These are phyloP conservation scores for Listrodromus nycthemerus DNA, from an alignment of 2,888 invertebrate genomes.

Conservation along the genomic window DNA sequence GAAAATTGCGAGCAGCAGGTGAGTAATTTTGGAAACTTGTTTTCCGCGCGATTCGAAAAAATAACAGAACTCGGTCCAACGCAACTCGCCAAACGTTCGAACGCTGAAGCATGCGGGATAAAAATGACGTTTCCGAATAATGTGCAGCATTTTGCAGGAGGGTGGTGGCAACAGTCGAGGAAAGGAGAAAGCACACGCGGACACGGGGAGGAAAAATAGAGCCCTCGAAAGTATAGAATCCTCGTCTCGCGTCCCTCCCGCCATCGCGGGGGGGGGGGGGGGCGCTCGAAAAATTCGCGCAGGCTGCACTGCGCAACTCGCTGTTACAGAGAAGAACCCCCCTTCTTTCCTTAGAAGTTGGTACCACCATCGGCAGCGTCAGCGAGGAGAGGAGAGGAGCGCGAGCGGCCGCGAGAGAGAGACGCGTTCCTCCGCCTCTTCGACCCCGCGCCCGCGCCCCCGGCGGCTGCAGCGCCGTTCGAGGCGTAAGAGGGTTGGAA, in stretches of 20 bases:
- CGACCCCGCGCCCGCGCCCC: slow-evolving; percentile 65
- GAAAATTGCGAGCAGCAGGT: too few species aligned
- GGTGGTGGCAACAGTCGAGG: not conserved
- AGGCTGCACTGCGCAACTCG: slow-evolving; percentile 82
- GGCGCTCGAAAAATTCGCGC: slow-evolving; percentile 72
- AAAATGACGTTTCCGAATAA: not conserved
- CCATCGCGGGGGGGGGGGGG: slow-evolving; percentile 11
- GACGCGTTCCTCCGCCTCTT: slow-evolving; percentile 71
- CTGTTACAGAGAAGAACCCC: slow-evolving; percentile 47
- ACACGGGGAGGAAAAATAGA: slow-evolving; percentile 45
- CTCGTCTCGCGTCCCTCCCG: slow-evolving; percentile 53
- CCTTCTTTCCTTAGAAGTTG: slow-evolving; percentile 60
- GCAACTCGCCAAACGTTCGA: too few species aligned
- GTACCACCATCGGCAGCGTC: slow-evolving; percentile 56
- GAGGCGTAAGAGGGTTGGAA: slow-evolving; percentile 48
- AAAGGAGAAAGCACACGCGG: not conserved
- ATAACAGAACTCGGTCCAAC: too few species aligned
- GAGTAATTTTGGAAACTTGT: too few species aligned
- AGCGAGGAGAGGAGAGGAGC: slow-evolving; percentile 49
- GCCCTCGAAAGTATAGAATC: slow-evolving; percentile 60
- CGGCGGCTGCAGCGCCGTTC: slow-evolving; percentile 55
- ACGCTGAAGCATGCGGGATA: too few species aligned
- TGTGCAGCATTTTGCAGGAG: not conserved
- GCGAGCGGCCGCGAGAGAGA: slow-evolving; percentile 33
- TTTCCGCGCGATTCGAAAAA: too few species aligned